Percentiles rank a stretch among this genome's conserved stretches.
Conservation (phyloP, 2,888 invertebrate genomes). For the Andrena trimmerana region DNA sequence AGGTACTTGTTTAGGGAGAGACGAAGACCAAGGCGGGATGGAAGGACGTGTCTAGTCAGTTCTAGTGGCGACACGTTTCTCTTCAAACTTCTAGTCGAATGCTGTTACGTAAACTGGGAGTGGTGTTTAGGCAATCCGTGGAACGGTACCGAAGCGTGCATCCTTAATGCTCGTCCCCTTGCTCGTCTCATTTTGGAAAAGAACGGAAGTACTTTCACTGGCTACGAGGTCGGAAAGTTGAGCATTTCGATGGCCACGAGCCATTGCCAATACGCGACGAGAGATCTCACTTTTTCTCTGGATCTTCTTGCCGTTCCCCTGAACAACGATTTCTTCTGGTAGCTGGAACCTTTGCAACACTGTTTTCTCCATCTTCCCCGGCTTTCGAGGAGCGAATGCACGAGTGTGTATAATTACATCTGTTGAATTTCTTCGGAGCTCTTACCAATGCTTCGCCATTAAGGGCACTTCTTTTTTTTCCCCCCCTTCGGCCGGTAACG, state of each 20-base stretch:
- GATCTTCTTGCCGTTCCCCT: background rate
- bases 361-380: background rate
- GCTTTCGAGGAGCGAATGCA: background rate
- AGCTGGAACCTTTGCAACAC: background rate
- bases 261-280: slow-evolving; percentile 36
- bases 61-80: slow-evolving; percentile 46
- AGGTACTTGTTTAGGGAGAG: background rate
- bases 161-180: slow-evolving; percentile 66
- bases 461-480: background rate
- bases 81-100: slow-evolving; percentile 59
- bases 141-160: slow-evolving; percentile 73
- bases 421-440: too few relatives aligned
- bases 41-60: slow-evolving; percentile 1
- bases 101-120: slow-evolving; percentile 69
- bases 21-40: background rate
- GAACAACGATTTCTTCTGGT: slow-evolving; percentile 7
- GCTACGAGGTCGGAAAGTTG: slow-evolving; percentile 69
- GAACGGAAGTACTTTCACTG: slow-evolving; percentile 80
- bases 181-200: slow-evolving; percentile 73
- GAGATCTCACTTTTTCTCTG: slow-evolving; percentile 47
- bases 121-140: slow-evolving; percentile 71
- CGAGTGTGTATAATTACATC: too few relatives aligned
- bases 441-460: background rate
- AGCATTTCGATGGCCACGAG: slow-evolving; percentile 51
- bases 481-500: background rate